A percentile compares a stretch with the other conserved stretches of the same genome.
phyloP scores from a whole-genome alignment of 2,888 invertebrate genomes.

The Rotaria socialis region DNA sequence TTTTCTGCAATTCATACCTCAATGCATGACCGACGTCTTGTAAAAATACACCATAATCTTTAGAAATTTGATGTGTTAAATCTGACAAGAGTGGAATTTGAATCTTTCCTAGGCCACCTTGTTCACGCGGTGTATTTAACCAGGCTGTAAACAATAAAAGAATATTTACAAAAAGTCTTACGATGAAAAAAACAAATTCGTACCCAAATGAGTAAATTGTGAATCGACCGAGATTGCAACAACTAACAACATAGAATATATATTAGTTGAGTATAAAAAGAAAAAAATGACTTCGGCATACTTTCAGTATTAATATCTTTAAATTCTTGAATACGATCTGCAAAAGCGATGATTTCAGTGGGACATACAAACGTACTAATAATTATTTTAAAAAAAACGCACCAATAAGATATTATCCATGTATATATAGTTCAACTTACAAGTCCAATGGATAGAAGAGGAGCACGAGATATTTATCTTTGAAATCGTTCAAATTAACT shows the following conservation, averaged over 20 bases:
- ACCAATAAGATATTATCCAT: background rate
- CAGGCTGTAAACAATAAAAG: constrained; percentile 47
- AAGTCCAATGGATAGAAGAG: constrained; percentile 28
- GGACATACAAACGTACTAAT: constrained; percentile 76
- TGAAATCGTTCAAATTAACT: background rate
- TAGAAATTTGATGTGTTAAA: constrained; percentile 80
- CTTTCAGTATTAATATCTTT: constrained; percentile 66
- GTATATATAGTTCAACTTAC: background rate
- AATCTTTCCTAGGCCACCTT: constrained; percentile 83
- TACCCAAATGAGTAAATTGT: constrained; percentile 45
- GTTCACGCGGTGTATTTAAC: constrained; percentile 81
- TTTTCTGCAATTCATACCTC: constrained; percentile 61
- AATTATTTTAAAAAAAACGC: background rate
- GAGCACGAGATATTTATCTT: constrained; percentile 21
- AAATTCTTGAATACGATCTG: constrained; percentile 74
- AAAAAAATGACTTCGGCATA: background rate
- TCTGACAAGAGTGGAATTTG: constrained; percentile 86
- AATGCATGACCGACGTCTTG: constrained; percentile 84
- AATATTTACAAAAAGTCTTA: no score
- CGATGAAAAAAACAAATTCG: background rate
- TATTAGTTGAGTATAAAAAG: background rate
- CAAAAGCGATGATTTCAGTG: constrained; percentile 87
- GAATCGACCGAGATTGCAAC: constrained; percentile 42
- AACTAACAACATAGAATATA: constrained; percentile 9
- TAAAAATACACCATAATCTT: constrained; percentile 86